These are phyloP conservation scores for Microplitis manilae DNA, from an alignment of 2,888 invertebrate species.

Conservation along the genomic window DNA sequence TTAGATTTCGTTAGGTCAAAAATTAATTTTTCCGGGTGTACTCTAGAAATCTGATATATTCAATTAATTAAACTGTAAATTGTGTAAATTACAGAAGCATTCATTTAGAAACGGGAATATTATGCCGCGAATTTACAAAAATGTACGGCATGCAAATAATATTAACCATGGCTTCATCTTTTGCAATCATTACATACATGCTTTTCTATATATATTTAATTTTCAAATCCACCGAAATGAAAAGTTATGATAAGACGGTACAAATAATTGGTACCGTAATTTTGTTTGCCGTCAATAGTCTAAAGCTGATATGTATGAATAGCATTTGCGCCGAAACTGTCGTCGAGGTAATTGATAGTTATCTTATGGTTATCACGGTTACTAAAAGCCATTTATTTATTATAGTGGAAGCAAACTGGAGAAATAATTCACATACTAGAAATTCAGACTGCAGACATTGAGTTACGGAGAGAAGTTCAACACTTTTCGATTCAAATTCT, in stretches of 20 bases:
- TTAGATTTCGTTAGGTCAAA: too few relatives aligned
- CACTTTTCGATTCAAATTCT: slow-evolving; percentile 53
- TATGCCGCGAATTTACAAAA: not conserved
- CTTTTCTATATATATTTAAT: not conserved
- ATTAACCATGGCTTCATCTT: not conserved
- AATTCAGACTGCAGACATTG: slow-evolving; percentile 38
- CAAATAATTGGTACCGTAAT: not conserved
- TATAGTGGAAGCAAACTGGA: slow-evolving; percentile 40
- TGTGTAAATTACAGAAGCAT: not conserved
- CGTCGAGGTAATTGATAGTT: not conserved
- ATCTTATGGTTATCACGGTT: not conserved
- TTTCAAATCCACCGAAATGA: not conserved
- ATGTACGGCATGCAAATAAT: not conserved
- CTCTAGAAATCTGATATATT: too few relatives aligned
- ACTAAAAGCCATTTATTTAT: not conserved
- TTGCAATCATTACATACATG: not conserved
- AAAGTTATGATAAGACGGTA: not conserved
- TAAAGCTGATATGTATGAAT: not conserved
- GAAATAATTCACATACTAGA: slow-evolving; percentile 49
- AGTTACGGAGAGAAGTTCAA: slow-evolving; percentile 43
- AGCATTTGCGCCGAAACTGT: not conserved
- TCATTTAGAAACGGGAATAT: not conserved
- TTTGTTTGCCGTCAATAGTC: not conserved
- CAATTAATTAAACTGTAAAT: too few relatives aligned
- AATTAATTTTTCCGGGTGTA: too few relatives aligned